Evolutionary conservation across 2,113 vertebrate species (phyloP).

Genomic region (Pholis gunnellus): DNA sequence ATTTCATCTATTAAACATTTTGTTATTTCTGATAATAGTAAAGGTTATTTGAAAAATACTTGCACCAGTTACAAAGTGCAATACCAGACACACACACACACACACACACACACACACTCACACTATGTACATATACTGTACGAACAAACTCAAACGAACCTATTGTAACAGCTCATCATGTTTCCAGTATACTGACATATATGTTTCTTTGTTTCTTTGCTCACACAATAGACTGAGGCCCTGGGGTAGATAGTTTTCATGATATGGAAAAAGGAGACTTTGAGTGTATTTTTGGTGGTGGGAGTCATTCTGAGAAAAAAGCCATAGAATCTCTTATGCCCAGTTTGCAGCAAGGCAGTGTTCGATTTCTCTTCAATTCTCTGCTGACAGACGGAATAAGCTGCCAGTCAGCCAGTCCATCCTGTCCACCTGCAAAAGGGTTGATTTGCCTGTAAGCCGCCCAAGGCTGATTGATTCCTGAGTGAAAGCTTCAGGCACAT

Average conservation of each 20-base stretch:
- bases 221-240: not conserved
- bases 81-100: too few relatives aligned
- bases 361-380: conserved; percentile 65
- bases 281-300: conserved; percentile 10
- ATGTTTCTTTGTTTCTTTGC: not conserved
- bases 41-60: too few relatives aligned
- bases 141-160: too few relatives aligned
- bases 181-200: conserved; percentile 6
- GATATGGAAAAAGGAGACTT: not conserved
- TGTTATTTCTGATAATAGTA: too few relatives aligned
- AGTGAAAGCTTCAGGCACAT: conserved; percentile 70
- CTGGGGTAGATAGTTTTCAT: not conserved
- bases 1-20: too few relatives aligned
- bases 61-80: too few relatives aligned
- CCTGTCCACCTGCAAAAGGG: conserved; percentile 71
- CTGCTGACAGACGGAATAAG: conserved; percentile 71
- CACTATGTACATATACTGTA: too few relatives aligned
- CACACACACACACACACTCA: too few relatives aligned
- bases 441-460: conserved; percentile 73
- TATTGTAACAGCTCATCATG: not conserved
- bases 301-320: conserved; percentile 24
- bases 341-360: conserved; percentile 28
- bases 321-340: conserved; percentile 7
- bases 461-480: conserved; percentile 73
- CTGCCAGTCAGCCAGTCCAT: conserved; percentile 64